A percentile compares a stretch with the other conserved stretches of the same genome.
These are phyloP conservation scores for Epinephelus lanceolatus DNA, from an alignment of 2,113 vertebrate genomes.

Conservation along the genomic window DNA sequence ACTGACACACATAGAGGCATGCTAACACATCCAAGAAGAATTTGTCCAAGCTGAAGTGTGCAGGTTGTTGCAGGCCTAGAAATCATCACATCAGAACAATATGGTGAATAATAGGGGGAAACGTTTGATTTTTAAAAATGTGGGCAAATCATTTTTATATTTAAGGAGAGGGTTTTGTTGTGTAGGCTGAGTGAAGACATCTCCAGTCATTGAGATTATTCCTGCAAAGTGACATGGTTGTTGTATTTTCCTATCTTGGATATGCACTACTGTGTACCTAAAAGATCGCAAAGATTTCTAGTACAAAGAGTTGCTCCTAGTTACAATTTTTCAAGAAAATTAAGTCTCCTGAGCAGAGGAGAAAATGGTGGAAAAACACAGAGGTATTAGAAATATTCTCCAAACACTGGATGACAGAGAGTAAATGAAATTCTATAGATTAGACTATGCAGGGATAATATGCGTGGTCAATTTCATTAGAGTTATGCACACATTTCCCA, in stretches of 20 bases:
- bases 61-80: neutral
- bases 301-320: too few species aligned
- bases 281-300: too few species aligned
- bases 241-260: neutral
- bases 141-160: neutral
- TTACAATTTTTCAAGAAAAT: too few species aligned
- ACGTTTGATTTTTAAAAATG: neutral
- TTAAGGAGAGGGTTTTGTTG: neutral
- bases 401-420: too few species aligned
- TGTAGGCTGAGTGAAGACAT: neutral
- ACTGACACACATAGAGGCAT: constrained; percentile 12
- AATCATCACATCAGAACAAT: neutral
- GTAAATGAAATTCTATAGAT: too few species aligned
- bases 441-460: too few species aligned
- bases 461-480: too few species aligned
- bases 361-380: too few species aligned
- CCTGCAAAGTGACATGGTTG: neutral
- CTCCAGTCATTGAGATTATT: neutral
- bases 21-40: neutral
- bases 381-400: too few species aligned
- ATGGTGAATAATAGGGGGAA: neutral
- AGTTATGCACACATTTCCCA: too few species aligned
- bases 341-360: too few species aligned
- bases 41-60: constrained; percentile 5
- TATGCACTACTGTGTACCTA: neutral